A percentile compares a stretch with the other conserved stretches of the same genome.
Evolutionary conservation across 2,797 vertebrate genomes (phyloP).

Genomic region (Thamnophis elegans): DNA sequence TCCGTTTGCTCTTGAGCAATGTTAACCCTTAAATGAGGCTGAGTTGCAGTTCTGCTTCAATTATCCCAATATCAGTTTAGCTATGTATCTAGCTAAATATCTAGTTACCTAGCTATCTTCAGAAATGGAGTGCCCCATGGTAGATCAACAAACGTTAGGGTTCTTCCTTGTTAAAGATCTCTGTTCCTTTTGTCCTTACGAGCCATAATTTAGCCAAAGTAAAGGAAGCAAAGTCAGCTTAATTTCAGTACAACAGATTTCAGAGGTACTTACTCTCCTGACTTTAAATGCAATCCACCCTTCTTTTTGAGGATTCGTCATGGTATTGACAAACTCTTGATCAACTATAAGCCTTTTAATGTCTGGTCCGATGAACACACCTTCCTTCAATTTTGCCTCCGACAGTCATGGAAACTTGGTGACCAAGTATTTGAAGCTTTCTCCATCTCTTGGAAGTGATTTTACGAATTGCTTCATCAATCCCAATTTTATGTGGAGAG

Average conservation of each 20-base stretch:
- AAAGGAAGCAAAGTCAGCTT: not conserved
- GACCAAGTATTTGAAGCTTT: too few relatives aligned
- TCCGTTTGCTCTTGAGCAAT: not conserved
- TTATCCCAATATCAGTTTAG: not conserved
- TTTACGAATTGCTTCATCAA: too few relatives aligned
- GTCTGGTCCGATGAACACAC: too few relatives aligned
- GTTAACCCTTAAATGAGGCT: not conserved
- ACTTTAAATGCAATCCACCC: too few relatives aligned
- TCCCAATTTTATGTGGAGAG: too few relatives aligned
- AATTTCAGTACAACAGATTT: not conserved
- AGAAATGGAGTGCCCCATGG: not conserved
- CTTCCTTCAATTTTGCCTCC: too few relatives aligned
- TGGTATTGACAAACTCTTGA: too few relatives aligned
- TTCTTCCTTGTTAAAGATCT: conserved; percentile 22
- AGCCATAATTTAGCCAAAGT: not conserved
- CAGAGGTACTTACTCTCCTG: not conserved
- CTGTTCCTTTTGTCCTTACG: not conserved
- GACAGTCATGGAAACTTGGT: too few relatives aligned
- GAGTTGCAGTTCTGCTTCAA: not conserved
- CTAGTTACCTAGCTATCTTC: not conserved
- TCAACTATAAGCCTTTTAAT: too few relatives aligned
- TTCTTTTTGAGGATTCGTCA: too few relatives aligned
- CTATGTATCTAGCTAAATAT: not conserved
- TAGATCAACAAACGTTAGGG: not conserved
- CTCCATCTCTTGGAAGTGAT: too few relatives aligned